Evolutionary conservation across 2,113 vertebrate genomes (phyloP).

Genomic region (Leptodactylus fuscus): DNA sequence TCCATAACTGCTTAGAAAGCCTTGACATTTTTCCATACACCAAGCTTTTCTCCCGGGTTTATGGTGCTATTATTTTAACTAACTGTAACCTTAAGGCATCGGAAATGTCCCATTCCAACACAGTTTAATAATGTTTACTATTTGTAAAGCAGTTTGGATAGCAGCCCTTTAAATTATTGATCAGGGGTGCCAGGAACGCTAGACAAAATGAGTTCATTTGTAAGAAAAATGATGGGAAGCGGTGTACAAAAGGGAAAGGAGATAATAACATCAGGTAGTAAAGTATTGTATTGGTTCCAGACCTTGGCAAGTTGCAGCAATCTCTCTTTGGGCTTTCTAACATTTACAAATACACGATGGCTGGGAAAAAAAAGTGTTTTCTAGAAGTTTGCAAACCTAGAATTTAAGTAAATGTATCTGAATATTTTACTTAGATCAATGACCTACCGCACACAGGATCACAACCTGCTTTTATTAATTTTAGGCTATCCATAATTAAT

Average conservation of each 20-base stretch:
- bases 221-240: not conserved
- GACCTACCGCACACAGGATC: too few relatives aligned
- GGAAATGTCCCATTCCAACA: not conserved
- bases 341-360: not conserved
- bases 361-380: not conserved
- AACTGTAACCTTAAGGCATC: constrained; percentile 7
- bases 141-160: constrained; percentile 17
- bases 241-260: not conserved
- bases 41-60: not conserved
- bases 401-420: not conserved
- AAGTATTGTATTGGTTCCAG: not conserved
- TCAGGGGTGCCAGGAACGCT: not conserved
- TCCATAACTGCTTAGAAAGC: not conserved
- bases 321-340: not conserved
- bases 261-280: constrained; percentile 5
- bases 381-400: too few relatives aligned
- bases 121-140: constrained; percentile 4
- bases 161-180: constrained; percentile 14
- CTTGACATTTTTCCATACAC: not conserved
- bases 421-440: not conserved
- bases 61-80: not conserved
- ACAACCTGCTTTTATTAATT: too few relatives aligned
- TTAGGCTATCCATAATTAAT: too few relatives aligned
- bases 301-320: not conserved
- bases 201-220: not conserved